These are phyloP conservation scores for Anoncus sp. DNA, from an alignment of 2,888 invertebrate species.

Conservation along the genomic window DNA sequence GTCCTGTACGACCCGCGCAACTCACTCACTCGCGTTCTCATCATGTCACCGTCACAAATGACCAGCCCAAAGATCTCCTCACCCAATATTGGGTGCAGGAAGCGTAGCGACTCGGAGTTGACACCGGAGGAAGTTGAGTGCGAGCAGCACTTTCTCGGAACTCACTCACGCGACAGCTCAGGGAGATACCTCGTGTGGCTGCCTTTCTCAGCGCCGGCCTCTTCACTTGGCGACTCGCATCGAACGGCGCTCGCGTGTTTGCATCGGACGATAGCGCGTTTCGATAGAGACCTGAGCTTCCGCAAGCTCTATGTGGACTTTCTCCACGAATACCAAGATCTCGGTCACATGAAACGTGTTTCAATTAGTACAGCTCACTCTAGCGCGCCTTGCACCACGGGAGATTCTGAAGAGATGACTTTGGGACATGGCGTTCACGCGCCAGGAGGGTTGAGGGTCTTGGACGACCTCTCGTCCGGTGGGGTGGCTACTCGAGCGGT, in stretches of 20 bases:
- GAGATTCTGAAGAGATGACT: neutral
- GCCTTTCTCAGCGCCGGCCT: neutral
- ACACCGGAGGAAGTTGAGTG: conserved; percentile 11
- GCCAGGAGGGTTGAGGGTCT: neutral
- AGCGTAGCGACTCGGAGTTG: too few relatives aligned
- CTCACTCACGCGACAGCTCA: conserved; percentile 15
- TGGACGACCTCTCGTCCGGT: neutral
- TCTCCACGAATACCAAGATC: neutral
- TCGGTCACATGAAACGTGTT: neutral
- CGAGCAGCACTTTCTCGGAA: conserved; percentile 21
- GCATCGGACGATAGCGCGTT: neutral
- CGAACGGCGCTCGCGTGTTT: neutral
- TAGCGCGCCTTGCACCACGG: too few relatives aligned
- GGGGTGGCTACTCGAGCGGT: too few relatives aligned
- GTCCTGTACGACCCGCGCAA: neutral
- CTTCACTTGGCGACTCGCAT: neutral
- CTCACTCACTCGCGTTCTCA: neutral
- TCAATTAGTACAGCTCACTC: neutral
- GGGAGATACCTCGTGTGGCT: conserved; percentile 13
- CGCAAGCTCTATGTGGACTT: neutral
- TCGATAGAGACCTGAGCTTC: neutral
- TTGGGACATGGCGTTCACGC: neutral
- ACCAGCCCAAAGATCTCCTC: conserved; percentile 22
- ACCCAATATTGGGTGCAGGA: conserved; percentile 35
- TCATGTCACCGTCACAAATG: neutral